Evolutionary conservation across 2,888 invertebrate species (phyloP).

Genomic region (Cistogaster globosa): DNA sequence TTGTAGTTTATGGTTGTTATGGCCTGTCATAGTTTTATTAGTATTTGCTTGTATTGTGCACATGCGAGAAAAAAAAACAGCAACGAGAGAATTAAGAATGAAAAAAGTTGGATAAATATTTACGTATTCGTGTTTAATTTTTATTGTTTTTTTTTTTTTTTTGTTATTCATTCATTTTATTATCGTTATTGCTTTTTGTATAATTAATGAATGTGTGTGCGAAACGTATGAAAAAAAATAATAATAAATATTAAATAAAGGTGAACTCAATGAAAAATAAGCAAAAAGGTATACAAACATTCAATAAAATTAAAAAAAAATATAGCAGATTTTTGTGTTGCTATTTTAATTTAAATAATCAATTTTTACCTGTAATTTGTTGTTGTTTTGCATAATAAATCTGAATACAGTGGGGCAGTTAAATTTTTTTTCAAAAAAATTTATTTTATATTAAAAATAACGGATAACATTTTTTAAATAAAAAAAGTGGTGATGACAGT

Average conservation of each 20-base stretch:
- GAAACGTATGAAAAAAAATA: conserved; percentile 10
- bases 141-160: neutral
- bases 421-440: neutral
- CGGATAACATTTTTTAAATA: too few relatives aligned
- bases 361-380: conserved; percentile 47
- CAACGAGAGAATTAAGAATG: conserved; percentile 30
- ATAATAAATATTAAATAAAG: conserved; percentile 46
- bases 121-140: conserved; percentile 63
- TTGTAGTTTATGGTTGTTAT: neutral
- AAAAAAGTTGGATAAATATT: conserved; percentile 66
- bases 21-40: conserved; percentile 21
- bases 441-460: too few relatives aligned
- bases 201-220: conserved; percentile 47
- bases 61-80: conserved; percentile 12
- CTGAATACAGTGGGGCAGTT: neutral
- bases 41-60: conserved; percentile 17
- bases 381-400: neutral
- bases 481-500: too few relatives aligned
- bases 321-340: conserved; percentile 24
- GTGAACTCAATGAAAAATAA: conserved; percentile 30
- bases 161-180: conserved; percentile 58
- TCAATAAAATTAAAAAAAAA: conserved; percentile 17
- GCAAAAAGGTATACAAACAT: neutral
- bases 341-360: conserved; percentile 32
- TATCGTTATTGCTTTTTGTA: conserved; percentile 50